Evolutionary conservation across 2,113 vertebrate species (phyloP).

Genomic region (Scomber japonicus): DNA sequence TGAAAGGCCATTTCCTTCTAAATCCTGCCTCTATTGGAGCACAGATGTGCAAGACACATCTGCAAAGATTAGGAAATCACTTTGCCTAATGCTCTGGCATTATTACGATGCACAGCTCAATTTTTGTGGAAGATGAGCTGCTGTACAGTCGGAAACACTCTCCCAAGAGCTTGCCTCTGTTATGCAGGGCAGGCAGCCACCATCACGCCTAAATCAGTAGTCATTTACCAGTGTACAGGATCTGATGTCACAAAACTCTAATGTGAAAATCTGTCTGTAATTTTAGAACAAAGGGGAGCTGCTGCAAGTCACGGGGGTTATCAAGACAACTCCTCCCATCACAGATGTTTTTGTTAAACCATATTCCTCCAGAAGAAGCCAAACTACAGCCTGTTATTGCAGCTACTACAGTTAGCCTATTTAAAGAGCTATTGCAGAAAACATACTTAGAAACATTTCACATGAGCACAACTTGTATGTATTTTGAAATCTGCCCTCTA

Average conservation of each 20-base stretch:
- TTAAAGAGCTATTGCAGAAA: not conserved
- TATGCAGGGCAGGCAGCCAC: not conserved
- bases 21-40: conserved; percentile 18
- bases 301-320: conserved; percentile 12
- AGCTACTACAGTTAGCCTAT: not conserved
- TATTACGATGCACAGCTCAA: conserved; percentile 3
- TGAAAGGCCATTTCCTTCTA: conserved; percentile 25
- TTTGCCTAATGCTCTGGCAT: conserved; percentile 13
- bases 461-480: not conserved
- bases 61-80: conserved; percentile 16
- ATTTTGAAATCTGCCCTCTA: not conserved
- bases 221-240: conserved; percentile 51
- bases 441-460: not conserved
- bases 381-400: not conserved
- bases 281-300: conserved; percentile 27
- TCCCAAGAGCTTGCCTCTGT: conserved; percentile 11
- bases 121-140: conserved; percentile 6
- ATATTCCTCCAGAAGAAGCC: not conserved
- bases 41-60: conserved; percentile 31
- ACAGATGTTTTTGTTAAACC: conserved; percentile 44
- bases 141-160: not conserved
- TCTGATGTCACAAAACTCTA: conserved; percentile 22
- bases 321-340: conserved; percentile 2
- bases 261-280: conserved; percentile 31
- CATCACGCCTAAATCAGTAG: not conserved